Percentiles rank a stretch among this genome's conserved stretches.
Evolutionary conservation across 2,888 invertebrate genomes (phyloP).

Genomic region (Andrena flavipes): DNA sequence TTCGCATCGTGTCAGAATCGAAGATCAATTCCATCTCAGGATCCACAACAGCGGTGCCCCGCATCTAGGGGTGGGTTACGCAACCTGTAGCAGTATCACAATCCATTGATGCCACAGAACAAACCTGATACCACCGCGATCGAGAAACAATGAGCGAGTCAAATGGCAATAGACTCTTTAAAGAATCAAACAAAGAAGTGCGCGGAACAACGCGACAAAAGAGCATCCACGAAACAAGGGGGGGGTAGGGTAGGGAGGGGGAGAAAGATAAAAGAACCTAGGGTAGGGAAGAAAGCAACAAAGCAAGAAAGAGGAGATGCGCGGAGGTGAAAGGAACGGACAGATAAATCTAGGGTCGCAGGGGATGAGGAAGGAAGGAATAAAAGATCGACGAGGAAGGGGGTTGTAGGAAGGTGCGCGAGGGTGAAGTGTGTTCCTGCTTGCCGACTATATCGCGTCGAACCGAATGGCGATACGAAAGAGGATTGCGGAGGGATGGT

Average conservation of each 20-base stretch:
- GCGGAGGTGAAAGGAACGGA: constrained; percentile 14
- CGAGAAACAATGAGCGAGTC: neutral
- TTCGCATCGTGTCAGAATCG: too few species aligned
- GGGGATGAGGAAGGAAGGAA: constrained; percentile 5
- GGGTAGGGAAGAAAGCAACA: neutral
- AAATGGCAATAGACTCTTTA: neutral
- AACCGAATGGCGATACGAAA: constrained; percentile 1
- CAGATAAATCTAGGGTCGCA: neutral
- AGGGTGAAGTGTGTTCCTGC: constrained; percentile 11
- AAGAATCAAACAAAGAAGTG: constrained; percentile 1
- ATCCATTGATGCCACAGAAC: neutral
- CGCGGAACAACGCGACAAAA: constrained; percentile 25
- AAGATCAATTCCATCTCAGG: too few species aligned
- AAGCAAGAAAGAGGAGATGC: neutral
- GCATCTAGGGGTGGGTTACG: too few species aligned
- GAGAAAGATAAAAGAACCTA: neutral
- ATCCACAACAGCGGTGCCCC: too few species aligned
- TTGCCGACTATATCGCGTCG: constrained; percentile 22
- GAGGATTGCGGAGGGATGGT: neutral
- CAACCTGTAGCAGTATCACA: too few species aligned
- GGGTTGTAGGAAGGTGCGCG: constrained; percentile 4
- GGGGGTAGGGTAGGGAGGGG: neutral
- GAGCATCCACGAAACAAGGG: constrained; percentile 3
- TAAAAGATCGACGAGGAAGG: constrained; percentile 3
- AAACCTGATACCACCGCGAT: constrained; percentile 4